Conservation (phyloP, 2,888 invertebrate genomes). For the Copidosoma aretas region DNA sequence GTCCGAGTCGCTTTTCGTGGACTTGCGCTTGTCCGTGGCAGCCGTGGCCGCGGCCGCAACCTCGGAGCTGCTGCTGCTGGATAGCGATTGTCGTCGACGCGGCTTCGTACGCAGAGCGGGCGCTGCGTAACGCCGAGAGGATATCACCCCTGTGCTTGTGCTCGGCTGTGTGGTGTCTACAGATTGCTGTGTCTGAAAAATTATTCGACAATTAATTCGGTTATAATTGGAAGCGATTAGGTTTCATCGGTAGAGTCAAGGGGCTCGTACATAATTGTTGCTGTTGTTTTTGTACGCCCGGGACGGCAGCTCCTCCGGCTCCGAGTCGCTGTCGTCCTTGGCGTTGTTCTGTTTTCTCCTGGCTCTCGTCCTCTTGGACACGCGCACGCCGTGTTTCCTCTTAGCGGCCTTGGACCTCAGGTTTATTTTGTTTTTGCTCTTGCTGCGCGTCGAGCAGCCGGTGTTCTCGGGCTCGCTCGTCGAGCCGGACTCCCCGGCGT, state of each 20-base stretch:
- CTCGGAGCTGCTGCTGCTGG: constrained; percentile 41
- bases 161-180: constrained; percentile 57
- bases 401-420: constrained; percentile 49
- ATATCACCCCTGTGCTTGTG: constrained; percentile 57
- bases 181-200: constrained; percentile 17
- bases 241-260: not conserved
- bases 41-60: constrained; percentile 40
- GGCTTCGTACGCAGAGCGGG: constrained; percentile 42
- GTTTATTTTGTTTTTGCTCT: constrained; percentile 47
- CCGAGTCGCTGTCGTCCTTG: constrained; percentile 27
- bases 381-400: constrained; percentile 48
- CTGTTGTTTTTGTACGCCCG: constrained; percentile 8
- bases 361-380: constrained; percentile 43
- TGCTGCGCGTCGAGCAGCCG: constrained; percentile 14
- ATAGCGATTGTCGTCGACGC: constrained; percentile 41
- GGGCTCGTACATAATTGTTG: constrained; percentile 21
- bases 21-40: constrained; percentile 49
- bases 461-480: constrained; percentile 44
- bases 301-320: constrained; percentile 9
- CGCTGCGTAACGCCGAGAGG: constrained; percentile 43
- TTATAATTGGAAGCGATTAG: not conserved
- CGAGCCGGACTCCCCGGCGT: constrained; percentile 19
- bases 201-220: not conserved
- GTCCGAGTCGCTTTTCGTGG: constrained; percentile 47
- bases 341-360: constrained; percentile 48